phyloP scores from a whole-genome alignment of 2,113 vertebrate genomes.

The Poeciliopsis retropinna region DNA sequence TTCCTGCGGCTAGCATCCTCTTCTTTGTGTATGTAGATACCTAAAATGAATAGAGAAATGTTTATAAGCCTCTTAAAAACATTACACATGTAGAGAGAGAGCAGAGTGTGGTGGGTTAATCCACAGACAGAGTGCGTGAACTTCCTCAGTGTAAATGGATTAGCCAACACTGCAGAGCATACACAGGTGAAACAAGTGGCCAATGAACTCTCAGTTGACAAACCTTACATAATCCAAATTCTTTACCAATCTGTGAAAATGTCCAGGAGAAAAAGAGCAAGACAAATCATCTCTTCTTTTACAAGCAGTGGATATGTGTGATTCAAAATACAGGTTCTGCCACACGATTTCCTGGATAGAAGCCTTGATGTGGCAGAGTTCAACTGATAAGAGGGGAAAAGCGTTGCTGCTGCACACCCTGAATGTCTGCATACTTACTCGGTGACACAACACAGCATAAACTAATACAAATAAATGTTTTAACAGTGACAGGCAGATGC shows the following conservation, averaged over 20 bases:
- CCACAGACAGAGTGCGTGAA: neutral
- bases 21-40: neutral
- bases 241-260: neutral
- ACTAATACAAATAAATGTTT: no score
- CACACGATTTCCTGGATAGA: neutral
- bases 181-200: slow-evolving; percentile 5
- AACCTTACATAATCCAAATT: slow-evolving; percentile 27
- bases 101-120: neutral
- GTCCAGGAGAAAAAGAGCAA: neutral
- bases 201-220: slow-evolving; percentile 8
- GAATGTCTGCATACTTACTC: slow-evolving; percentile 13
- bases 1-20: slow-evolving; percentile 75
- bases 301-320: neutral
- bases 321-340: rapidly evolving
- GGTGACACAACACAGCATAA: no score
- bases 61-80: neutral
- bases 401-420: neutral
- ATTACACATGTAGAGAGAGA: neutral
- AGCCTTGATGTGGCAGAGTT: slow-evolving; percentile 36
- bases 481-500: no score
- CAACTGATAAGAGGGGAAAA: neutral
- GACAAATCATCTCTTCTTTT: neutral
- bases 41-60: neutral
- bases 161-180: neutral
- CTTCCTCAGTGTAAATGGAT: slow-evolving; percentile 23